These are phyloP conservation scores for Nineta flava DNA, from an alignment of 2,888 invertebrate species.

Conservation along the genomic window DNA sequence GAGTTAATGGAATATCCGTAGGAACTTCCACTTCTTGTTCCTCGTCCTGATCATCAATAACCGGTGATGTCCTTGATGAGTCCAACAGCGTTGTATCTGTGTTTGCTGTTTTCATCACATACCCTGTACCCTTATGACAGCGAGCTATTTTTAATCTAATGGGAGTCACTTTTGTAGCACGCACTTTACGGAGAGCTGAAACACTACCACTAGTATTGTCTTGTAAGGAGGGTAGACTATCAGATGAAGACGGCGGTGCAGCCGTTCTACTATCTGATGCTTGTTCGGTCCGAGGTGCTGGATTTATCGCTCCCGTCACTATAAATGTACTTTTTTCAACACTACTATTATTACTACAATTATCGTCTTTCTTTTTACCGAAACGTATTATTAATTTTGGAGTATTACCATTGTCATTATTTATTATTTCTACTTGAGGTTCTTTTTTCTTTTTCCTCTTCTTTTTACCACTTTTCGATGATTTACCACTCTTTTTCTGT, in stretches of 20 bases:
- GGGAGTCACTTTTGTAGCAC: conserved; percentile 55
- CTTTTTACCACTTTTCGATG: conserved; percentile 37
- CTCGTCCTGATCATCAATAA: neutral
- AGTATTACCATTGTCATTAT: conserved; percentile 35
- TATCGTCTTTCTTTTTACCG: conserved; percentile 35
- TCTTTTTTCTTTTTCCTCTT: conserved; percentile 35
- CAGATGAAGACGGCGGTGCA: conserved; percentile 7
- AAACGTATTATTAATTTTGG: conserved; percentile 67
- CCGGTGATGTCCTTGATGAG: conserved; percentile 2
- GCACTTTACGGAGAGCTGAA: conserved; percentile 36
- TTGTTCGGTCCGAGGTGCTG: conserved; percentile 10
- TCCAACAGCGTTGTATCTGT: conserved; percentile 9
- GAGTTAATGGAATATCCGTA: neutral
- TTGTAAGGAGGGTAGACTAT: conserved; percentile 1
- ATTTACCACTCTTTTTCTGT: conserved; percentile 38
- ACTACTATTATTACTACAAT: conserved; percentile 16
- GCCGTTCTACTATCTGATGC: conserved; percentile 12
- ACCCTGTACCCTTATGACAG: conserved; percentile 59
- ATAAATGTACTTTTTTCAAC: conserved; percentile 6
- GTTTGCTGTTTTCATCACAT: conserved; percentile 34
- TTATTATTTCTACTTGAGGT: conserved; percentile 35
- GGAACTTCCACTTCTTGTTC: neutral
- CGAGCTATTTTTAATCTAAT: conserved; percentile 72
- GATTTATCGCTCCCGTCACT: conserved; percentile 7
- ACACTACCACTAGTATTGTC: conserved; percentile 16